Evolutionary conservation across 2,113 vertebrate species (phyloP).

Genomic region (Stigmatopora nigra): DNA sequence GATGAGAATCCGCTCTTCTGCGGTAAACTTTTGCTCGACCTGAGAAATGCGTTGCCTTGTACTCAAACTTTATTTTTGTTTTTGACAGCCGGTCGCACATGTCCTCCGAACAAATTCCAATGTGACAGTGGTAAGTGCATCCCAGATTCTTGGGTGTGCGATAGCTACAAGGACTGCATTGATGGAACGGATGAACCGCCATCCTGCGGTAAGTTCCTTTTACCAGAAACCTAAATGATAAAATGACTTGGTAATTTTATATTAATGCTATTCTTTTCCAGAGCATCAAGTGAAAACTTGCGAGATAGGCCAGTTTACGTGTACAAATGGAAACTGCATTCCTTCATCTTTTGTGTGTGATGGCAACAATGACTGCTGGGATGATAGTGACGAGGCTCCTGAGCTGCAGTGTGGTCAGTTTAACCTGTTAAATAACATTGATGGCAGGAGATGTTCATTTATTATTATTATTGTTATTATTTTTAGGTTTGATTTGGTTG

Average conservation of each 20-base stretch:
- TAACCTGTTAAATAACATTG: not conserved
- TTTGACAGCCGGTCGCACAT: constrained; percentile 48
- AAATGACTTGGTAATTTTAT: too few relatives aligned
- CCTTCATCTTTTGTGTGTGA: constrained; percentile 57
- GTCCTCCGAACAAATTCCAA: constrained; percentile 47
- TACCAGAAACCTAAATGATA: not conserved
- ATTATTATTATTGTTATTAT: too few relatives aligned
- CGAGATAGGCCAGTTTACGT: constrained; percentile 57
- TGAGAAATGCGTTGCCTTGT: not conserved
- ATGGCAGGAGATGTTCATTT: too few relatives aligned
- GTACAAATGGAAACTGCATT: constrained; percentile 67
- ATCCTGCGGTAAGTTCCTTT: constrained; percentile 50
- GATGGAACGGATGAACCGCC: constrained; percentile 68
- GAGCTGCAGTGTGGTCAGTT: constrained; percentile 66
- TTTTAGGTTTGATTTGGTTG: too few relatives aligned
- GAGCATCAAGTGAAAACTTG: constrained; percentile 60
- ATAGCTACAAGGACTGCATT: constrained; percentile 50
- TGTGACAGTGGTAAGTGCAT: constrained; percentile 63
- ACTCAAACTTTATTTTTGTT: not conserved
- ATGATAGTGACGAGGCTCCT: constrained; percentile 85
- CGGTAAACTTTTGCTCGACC: constrained; percentile 22
- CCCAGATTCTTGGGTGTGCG: constrained; percentile 57
- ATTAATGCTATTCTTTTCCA: constrained; percentile 24
- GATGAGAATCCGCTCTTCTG: constrained; percentile 69
- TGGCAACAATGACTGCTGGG: constrained; percentile 88